These are phyloP conservation scores for Sesia bembeciformis DNA, from an alignment of 2,888 invertebrate species.

Conservation along the genomic window DNA sequence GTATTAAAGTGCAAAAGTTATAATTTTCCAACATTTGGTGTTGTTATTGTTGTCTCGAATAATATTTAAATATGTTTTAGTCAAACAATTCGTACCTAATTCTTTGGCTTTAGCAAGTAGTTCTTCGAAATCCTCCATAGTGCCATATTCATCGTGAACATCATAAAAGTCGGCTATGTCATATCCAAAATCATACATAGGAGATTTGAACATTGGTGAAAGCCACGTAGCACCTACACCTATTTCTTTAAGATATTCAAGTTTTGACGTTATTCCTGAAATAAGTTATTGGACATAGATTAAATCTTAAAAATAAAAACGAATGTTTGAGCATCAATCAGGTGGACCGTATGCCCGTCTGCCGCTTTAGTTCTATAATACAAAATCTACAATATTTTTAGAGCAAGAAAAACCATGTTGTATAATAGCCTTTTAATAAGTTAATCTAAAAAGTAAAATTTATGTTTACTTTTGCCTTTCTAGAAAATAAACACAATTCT, in stretches of 20 bases:
- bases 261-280: slow-evolving; percentile 75
- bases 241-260: slow-evolving; percentile 78
- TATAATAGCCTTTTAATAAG: too few species aligned
- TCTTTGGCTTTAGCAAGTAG: slow-evolving; percentile 73
- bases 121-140: slow-evolving; percentile 80
- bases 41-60: too few species aligned
- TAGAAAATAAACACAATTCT: too few species aligned
- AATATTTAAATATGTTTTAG: too few species aligned
- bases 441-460: too few species aligned
- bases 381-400: neutral
- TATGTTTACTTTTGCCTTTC: too few species aligned
- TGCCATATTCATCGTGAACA: slow-evolving; percentile 82
- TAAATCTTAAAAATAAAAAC: neutral
- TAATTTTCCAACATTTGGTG: neutral
- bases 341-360: too few species aligned
- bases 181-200: slow-evolving; percentile 88
- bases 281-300: neutral
- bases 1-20: neutral
- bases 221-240: slow-evolving; percentile 84
- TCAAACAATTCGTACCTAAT: slow-evolving; percentile 34
- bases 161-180: slow-evolving; percentile 82
- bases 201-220: slow-evolving; percentile 82
- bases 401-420: neutral
- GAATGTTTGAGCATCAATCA: neutral
- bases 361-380: neutral